Evolutionary conservation across 2,888 invertebrate genomes (phyloP).

Genomic region (Rotaria socialis): DNA sequence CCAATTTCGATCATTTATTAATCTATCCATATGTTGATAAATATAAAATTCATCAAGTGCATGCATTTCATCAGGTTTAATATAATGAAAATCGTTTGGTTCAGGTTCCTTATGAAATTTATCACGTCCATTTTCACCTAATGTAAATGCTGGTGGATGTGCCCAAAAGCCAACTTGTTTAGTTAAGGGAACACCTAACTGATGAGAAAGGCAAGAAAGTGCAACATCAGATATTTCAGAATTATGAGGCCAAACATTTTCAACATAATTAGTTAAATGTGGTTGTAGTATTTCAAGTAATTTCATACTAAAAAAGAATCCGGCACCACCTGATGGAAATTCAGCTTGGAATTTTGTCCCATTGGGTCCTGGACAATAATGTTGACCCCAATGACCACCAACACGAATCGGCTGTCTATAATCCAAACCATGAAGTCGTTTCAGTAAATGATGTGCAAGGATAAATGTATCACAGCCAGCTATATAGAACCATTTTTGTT

Average conservation of each 20-base stretch:
- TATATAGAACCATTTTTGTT: no score
- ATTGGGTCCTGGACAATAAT: background rate
- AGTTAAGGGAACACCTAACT: background rate
- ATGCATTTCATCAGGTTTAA: background rate
- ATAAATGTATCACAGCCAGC: no score
- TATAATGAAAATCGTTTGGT: background rate
- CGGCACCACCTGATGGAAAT: background rate
- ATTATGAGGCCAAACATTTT: background rate
- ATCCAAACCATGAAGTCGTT: no score
- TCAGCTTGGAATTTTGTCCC: no score
- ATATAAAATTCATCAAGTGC: background rate
- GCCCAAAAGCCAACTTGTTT: background rate
- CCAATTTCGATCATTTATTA: background rate
- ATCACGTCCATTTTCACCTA: background rate
- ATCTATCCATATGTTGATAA: background rate
- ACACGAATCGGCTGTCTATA: background rate
- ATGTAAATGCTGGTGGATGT: background rate
- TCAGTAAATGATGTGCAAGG: no score
- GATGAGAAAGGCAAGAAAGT: background rate
- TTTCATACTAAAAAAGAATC: background rate
- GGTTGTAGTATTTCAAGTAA: background rate
- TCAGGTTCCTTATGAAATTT: background rate
- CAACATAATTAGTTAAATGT: background rate
- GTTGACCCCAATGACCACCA: background rate
- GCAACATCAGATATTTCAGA: background rate